Evolutionary conservation across 2,113 vertebrate genomes (phyloP).

Genomic region (Vimba vimba): DNA sequence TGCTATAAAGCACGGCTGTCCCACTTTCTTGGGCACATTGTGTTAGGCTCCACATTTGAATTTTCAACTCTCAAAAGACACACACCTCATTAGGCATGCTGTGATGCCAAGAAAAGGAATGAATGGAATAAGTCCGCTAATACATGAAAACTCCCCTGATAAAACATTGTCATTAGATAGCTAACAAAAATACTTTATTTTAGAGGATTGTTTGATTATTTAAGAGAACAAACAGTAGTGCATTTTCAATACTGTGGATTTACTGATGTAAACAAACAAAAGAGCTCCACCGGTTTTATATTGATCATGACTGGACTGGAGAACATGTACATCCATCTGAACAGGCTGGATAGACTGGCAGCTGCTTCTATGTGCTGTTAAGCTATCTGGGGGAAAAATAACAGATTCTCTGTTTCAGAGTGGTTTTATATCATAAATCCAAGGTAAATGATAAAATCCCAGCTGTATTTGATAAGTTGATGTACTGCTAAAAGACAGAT

Average conservation of each 20-base stretch:
- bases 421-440: slow-evolving; percentile 33
- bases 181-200: slow-evolving; percentile 40
- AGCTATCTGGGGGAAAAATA: slow-evolving; percentile 6
- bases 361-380: slow-evolving; percentile 28
- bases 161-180: slow-evolving; percentile 43
- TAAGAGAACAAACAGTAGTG: background rate
- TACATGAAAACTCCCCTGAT: slow-evolving; percentile 54
- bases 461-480: slow-evolving; percentile 31
- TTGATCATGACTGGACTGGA: background rate
- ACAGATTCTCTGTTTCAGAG: slow-evolving; percentile 20
- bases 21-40: slow-evolving; percentile 43
- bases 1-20: slow-evolving; percentile 31
- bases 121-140: slow-evolving; percentile 46
- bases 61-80: slow-evolving; percentile 45
- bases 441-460: slow-evolving; percentile 36
- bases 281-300: background rate
- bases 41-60: slow-evolving; percentile 41
- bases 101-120: slow-evolving; percentile 38
- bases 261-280: background rate
- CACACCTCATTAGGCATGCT: slow-evolving; percentile 57
- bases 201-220: slow-evolving; percentile 39
- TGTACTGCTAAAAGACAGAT: background rate
- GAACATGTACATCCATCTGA: background rate
- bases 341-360: slow-evolving; percentile 5
- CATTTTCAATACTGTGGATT: background rate